Evolutionary conservation across 2,888 invertebrate species (phyloP).

Genomic region (Hartigia nigra): DNA sequence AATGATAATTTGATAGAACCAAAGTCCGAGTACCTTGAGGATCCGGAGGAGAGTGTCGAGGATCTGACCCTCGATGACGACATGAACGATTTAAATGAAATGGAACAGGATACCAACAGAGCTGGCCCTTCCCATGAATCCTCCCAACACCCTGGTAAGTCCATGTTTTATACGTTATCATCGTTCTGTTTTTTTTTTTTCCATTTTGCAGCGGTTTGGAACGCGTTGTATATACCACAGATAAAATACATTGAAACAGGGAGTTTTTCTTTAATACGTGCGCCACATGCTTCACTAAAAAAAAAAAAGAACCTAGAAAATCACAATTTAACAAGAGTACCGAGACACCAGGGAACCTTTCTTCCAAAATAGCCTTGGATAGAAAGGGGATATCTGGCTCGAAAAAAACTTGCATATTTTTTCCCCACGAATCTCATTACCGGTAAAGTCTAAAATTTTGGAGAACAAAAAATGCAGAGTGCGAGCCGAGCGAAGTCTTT

Average conservation of each 20-base stretch:
- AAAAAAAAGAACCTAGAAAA: not conserved
- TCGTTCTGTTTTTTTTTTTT: conserved; percentile 5
- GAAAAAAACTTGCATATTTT: not conserved
- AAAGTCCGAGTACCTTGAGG: conserved; percentile 80
- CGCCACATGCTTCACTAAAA: conserved; percentile 1
- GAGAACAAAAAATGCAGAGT: not conserved
- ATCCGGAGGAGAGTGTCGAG: conserved; percentile 81
- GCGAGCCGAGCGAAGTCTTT: not conserved
- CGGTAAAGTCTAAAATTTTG: not conserved
- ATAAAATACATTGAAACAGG: not conserved
- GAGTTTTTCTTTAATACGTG: not conserved
- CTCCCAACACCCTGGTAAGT: conserved; percentile 76
- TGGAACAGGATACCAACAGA: conserved; percentile 76
- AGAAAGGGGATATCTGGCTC: not conserved
- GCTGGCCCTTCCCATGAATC: conserved; percentile 74
- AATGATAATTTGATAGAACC: conserved; percentile 73
- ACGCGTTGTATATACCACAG: not conserved
- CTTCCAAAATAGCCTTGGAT: not conserved
- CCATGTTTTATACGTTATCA: not conserved
- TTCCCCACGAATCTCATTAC: not conserved
- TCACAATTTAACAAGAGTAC: not conserved
- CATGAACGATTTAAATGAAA: conserved; percentile 73
- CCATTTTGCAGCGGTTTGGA: not conserved
- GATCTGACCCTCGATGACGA: conserved; percentile 88
- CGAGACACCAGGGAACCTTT: not conserved